Conservation (phyloP, 2,113 vertebrate genomes). For the Delphinus delphis region DNA sequence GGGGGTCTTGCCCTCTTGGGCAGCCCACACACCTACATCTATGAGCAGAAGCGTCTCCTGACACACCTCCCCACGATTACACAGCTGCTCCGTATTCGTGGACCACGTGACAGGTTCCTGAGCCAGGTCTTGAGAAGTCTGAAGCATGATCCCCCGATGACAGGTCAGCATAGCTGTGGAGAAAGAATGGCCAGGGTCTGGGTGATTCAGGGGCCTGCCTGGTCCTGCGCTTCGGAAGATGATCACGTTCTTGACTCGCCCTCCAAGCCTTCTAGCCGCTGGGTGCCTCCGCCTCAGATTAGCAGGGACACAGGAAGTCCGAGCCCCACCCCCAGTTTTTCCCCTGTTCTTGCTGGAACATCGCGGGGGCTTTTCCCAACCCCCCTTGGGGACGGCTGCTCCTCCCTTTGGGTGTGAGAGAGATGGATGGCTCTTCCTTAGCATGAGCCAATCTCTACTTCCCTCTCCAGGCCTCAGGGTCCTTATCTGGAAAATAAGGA, state of each 20-base stretch:
- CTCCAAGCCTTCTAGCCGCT: background rate
- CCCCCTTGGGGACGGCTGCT: background rate
- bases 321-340: background rate
- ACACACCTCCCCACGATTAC: background rate
- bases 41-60: constrained; percentile 70
- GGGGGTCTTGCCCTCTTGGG: accelerated
- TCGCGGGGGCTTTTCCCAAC: background rate
- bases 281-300: background rate
- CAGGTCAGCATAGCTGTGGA: background rate
- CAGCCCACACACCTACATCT: constrained; percentile 10
- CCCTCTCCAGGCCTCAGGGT: background rate
- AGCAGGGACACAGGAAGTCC: background rate
- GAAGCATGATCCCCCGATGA: accelerated
- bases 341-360: background rate
- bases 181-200: background rate
- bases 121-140: accelerated
- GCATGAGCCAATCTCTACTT: background rate
- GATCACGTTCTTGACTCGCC: background rate
- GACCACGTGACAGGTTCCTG: accelerated
- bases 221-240: background rate
- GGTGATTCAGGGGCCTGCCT: background rate
- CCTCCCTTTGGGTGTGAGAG: background rate
- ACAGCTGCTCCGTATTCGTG: accelerated
- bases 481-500: background rate
- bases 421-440: background rate